Percentiles rank a stretch among this genome's conserved stretches.
These are phyloP conservation scores for Gavialis gangeticus DNA, from an alignment of 2,113 vertebrate genomes.

Conservation along the genomic window DNA sequence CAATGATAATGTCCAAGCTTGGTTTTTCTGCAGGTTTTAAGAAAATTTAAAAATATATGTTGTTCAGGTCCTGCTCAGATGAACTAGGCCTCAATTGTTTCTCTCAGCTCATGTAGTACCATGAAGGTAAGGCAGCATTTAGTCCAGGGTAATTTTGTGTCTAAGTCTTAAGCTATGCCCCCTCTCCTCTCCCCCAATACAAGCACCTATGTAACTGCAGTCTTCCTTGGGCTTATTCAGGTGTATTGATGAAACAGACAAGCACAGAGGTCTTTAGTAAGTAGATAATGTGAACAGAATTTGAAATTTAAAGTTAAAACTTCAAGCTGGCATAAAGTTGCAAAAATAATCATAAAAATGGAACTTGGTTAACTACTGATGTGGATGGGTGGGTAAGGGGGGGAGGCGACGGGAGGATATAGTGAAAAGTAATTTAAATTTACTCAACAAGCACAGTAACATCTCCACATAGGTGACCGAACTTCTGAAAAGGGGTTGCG, in stretches of 20 bases:
- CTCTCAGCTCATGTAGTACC: not conserved
- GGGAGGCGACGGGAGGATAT: no score
- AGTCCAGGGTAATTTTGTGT: not conserved
- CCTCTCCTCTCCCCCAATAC: no score
- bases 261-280: not conserved
- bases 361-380: fast-evolving
- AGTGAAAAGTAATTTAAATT: not conserved
- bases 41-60: not conserved
- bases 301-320: not conserved
- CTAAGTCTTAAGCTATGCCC: not conserved
- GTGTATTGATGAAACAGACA: not conserved
- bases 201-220: not conserved
- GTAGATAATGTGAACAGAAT: not conserved
- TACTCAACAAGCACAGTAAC: not conserved
- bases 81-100: not conserved
- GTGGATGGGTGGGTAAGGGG: not conserved
- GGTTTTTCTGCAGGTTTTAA: not conserved
- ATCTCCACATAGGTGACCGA: not conserved
- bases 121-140: not conserved
- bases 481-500: not conserved
- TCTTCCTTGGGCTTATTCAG: not conserved
- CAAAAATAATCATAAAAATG: not conserved
- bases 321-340: not conserved
- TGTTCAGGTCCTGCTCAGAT: not conserved
- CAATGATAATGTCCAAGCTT: not conserved